These are phyloP conservation scores for Hymenochirus boettgeri DNA, from an alignment of 2,113 vertebrate species.

Conservation along the genomic window DNA sequence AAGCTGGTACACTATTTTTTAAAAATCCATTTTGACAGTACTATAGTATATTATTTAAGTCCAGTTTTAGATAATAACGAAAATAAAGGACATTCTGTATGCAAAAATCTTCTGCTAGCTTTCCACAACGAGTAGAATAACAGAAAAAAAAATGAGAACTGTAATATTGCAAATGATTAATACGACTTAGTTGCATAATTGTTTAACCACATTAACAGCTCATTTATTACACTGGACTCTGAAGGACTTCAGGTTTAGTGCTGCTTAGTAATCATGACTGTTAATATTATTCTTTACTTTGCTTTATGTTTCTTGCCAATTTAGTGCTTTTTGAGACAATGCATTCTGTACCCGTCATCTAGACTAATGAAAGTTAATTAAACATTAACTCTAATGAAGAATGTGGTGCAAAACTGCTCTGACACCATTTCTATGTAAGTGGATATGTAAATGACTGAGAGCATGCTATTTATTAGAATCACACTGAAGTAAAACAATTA, in stretches of 20 bases:
- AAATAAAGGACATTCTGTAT: too few relatives aligned
- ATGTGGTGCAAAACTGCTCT: not conserved
- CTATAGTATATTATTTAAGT: too few relatives aligned
- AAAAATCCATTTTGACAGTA: too few relatives aligned
- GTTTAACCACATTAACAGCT: not conserved
- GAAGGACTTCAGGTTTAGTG: not conserved
- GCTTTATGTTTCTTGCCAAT: not conserved
- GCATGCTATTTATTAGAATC: not conserved
- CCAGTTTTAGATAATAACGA: too few relatives aligned
- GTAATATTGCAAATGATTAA: conserved; percentile 14
- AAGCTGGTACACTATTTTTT: too few relatives aligned
- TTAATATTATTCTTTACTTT: not conserved
- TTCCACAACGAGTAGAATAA: conserved; percentile 8
- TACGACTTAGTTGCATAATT: conserved; percentile 17
- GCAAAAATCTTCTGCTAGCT: too few relatives aligned
- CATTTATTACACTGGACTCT: not conserved
- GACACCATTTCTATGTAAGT: not conserved
- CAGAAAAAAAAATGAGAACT: not conserved
- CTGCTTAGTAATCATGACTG: not conserved
- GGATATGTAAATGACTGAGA: conserved; percentile 6
- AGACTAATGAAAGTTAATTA: conserved; percentile 7
- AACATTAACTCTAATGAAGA: conserved; percentile 17
- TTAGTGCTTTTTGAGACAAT: not conserved
- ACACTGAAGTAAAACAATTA: not conserved
- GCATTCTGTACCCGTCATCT: not conserved